A percentile compares a stretch with the other conserved stretches of the same genome.
phyloP scores from a whole-genome alignment of 2,888 invertebrate genomes.

The Exocentrus adspersus region DNA sequence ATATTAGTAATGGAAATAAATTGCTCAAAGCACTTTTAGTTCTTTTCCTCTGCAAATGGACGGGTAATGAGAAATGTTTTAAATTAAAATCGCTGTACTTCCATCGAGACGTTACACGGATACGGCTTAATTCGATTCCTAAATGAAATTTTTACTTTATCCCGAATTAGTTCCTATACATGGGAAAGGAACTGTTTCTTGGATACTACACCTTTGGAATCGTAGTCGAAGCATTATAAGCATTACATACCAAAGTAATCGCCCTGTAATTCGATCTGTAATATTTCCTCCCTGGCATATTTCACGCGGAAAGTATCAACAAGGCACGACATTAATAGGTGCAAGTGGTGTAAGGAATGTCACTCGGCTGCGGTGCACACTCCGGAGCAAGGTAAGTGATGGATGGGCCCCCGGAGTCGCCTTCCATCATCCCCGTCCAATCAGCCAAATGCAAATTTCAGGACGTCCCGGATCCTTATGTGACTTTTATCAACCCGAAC shows the following conservation, averaged over 20 bases:
- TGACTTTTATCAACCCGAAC: conserved; percentile 12
- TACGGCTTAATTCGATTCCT: not conserved
- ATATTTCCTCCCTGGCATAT: conserved; percentile 32
- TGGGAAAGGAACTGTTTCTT: too few relatives aligned
- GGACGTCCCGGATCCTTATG: conserved; percentile 9
- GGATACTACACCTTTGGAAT: too few relatives aligned
- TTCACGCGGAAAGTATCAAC: conserved; percentile 38
- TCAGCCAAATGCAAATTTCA: conserved; percentile 56
- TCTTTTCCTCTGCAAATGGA: conserved; percentile 1
- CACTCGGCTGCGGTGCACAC: conserved; percentile 44
- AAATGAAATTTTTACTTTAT: not conserved
- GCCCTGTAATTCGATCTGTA: conserved; percentile 23
- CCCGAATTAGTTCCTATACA: not conserved
- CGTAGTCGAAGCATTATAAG: too few relatives aligned
- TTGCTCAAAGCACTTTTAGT: conserved; percentile 1
- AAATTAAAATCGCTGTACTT: not conserved
- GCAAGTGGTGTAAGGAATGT: conserved; percentile 47
- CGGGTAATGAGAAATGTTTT: not conserved
- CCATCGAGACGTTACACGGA: not conserved
- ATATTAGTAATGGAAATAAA: conserved; percentile 3
- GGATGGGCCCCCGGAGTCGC: conserved; percentile 52
- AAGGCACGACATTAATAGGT: conserved; percentile 45
- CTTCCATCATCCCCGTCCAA: conserved; percentile 53
- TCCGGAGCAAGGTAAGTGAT: conserved; percentile 52
- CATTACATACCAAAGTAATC: too few relatives aligned